Base-by-base conservation (phyloP, 2,888 invertebrate genomes). In the Eretmocerus hayati region DNA sequence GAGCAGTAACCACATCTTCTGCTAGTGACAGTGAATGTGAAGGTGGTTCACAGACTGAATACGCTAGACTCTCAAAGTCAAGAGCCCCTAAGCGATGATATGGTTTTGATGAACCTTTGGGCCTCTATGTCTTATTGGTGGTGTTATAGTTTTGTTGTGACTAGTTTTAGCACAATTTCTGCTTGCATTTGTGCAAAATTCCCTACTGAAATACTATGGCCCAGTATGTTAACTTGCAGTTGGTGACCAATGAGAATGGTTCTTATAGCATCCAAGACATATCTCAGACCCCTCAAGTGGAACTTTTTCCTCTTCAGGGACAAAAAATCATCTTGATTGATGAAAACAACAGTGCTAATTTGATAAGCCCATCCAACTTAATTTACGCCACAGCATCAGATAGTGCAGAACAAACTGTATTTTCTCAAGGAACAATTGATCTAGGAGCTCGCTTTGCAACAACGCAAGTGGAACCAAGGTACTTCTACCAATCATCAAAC, bases 131-230 rank as follows among this genome's bases (percentile, higher is more conserved):
- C n/a, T n/a, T n/a, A n/a, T n/a, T n/a, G n/a, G n/a, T n/a, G n/a
- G n/a, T n/a, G n/a, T n/a, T n/a, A n/a, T n/a, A n/a, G n/a, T n/a
- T n/a, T n/a, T n/a, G n/a, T n/a, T n/a, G n/a, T n/a, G n/a, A n/a
- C n/a, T n/a, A n/a, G n/a, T n/a, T n/a, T n/a, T n/a, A n/a, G n/a
- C n/a, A n/a, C n/a, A n/a, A n/a, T n/a, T n/a, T n/a, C n/a, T n/a
- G n/a, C n/a, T n/a, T n/a, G n/a, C n/a, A n/a, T n/a, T n/a, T n/a
- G n/a, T n/a, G n/a, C n/a, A n/a, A n/a, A n/a, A n/a, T n/a, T n/a
- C n/a, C n/a, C n/a, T n/a, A n/a, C n/a, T n/a, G n/a, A 33, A 60
- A 56, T 64, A 65, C 60, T 62, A 71, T 71, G 71, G 71, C 66
- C 61, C 66, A 69, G 54, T 67, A 65, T 65, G 66, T 58, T 62